phyloP scores from a whole-genome alignment of 2,888 invertebrate species.

The Zootermopsis nevadensis region DNA sequence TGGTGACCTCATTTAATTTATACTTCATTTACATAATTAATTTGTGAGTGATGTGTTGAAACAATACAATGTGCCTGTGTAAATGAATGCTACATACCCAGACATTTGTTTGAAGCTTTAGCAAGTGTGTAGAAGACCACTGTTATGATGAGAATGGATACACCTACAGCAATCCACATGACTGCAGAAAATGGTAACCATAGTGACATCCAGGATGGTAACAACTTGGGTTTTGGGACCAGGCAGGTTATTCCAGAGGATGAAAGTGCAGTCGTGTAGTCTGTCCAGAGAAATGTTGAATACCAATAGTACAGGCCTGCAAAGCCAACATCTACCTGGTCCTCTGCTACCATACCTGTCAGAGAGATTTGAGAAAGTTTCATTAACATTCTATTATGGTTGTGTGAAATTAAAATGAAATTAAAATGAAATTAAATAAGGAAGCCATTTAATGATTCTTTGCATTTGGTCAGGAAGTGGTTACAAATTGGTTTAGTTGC shows the following conservation, averaged over 20 bases:
- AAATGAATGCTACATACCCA: neutral
- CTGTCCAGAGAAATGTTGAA: neutral
- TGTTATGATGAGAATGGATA: neutral
- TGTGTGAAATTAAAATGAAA: neutral
- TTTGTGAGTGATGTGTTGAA: neutral
- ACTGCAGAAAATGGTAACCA: neutral
- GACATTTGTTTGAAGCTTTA: neutral
- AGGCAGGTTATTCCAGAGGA: neutral
- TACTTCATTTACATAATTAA: neutral
- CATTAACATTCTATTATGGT: no score
- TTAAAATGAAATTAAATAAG: neutral
- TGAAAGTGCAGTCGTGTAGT: neutral
- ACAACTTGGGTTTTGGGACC: slow-evolving; percentile 10
- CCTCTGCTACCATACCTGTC: neutral
- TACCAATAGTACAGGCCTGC: slow-evolving; percentile 3
- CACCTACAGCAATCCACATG: neutral
- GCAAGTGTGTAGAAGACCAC: neutral
- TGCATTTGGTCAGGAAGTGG: neutral
- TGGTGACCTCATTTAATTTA: neutral
- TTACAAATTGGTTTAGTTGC: no score
- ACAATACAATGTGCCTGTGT: no score
- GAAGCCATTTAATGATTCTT: neutral
- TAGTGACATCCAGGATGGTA: slow-evolving; percentile 5
- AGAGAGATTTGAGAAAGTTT: neutral
- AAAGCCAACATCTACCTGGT: neutral